A percentile compares a stretch with the other conserved stretches of the same genome.
These are phyloP conservation scores for Drosophila austrosaltans DNA, from an alignment of 2,888 invertebrate genomes.

Conservation along the genomic window DNA sequence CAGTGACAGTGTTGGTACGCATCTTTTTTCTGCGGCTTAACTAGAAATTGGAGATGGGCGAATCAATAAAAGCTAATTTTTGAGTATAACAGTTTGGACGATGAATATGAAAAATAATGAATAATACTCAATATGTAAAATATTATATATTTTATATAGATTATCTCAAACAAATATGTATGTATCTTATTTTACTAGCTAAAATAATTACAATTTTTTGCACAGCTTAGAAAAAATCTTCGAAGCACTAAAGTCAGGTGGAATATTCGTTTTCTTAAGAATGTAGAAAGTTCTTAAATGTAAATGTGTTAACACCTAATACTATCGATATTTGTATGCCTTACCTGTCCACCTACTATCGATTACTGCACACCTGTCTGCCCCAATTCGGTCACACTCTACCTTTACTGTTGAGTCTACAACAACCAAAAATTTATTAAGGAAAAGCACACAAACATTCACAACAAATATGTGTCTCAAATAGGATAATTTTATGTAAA, in stretches of 20 bases:
- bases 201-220: no score
- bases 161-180: no score
- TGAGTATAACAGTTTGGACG: no score
- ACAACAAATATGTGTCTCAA: slow-evolving; percentile 54
- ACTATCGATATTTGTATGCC: neutral
- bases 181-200: no score
- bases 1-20: neutral
- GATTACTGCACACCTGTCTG: neutral
- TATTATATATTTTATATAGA: no score
- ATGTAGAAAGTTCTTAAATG: no score
- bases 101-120: no score
- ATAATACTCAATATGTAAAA: no score
- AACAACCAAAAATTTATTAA: slow-evolving; percentile 19
- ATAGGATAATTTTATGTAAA: slow-evolving; percentile 43
- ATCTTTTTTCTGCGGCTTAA: neutral
- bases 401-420: slow-evolving; percentile 4
- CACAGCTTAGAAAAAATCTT: no score
- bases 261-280: no score
- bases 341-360: neutral
- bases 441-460: neutral
- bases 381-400: slow-evolving; percentile 7
- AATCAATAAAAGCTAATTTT: neutral
- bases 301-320: neutral
- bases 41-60: neutral
- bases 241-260: no score